phyloP scores from a whole-genome alignment of 2,113 vertebrate species.

The Zosterops japonicus region DNA sequence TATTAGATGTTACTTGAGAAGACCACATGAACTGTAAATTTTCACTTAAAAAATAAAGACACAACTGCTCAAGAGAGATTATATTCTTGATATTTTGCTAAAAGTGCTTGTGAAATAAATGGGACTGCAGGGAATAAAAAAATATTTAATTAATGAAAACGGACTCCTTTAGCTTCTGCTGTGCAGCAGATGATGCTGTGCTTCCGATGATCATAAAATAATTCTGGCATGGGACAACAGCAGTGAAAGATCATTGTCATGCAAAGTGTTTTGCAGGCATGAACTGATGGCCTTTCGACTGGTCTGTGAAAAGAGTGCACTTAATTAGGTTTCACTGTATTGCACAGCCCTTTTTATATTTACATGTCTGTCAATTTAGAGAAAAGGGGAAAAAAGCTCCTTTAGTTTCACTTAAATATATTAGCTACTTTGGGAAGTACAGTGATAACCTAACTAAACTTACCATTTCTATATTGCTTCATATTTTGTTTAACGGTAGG shows the following conservation, averaged over 20 bases:
- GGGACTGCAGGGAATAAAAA: not conserved
- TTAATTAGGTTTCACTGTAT: slow-evolving; percentile 25
- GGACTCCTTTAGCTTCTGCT: not conserved
- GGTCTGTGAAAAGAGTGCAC: not conserved
- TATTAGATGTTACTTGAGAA: not conserved
- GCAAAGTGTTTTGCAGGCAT: not conserved
- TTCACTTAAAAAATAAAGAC: not conserved
- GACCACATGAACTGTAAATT: not conserved
- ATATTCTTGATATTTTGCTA: not conserved
- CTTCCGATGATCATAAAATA: not conserved
- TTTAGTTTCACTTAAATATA: not conserved
- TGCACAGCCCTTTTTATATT: not conserved
- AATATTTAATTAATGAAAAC: slow-evolving; percentile 13
- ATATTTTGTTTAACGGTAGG: not conserved
- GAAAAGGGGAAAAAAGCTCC: not conserved
- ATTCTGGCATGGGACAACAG: not conserved
- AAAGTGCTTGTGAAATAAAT: slow-evolving; percentile 15
- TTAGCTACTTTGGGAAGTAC: not conserved
- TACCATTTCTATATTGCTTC: not conserved
- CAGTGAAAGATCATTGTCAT: not conserved
- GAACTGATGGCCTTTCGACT: not conserved
- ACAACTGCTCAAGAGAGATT: not conserved
- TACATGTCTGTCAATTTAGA: not conserved
- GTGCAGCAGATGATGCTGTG: not conserved
- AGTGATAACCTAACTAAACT: not conserved